Evolutionary conservation across 2,113 vertebrate genomes (phyloP).

Genomic region (Malurus melanocephalus): DNA sequence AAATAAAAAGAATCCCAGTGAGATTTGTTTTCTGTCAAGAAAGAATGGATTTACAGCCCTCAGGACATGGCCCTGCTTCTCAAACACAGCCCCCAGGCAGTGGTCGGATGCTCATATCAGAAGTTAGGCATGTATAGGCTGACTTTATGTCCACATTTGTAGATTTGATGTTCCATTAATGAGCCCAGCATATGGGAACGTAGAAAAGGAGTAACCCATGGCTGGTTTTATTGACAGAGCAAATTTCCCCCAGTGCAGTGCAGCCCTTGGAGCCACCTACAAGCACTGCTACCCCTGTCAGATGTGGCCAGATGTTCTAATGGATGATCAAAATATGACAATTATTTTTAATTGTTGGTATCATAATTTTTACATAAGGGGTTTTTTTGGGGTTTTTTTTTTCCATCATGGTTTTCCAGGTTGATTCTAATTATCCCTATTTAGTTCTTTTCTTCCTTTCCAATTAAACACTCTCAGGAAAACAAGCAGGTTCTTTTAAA

Average conservation of each 20-base stretch:
- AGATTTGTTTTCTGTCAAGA: conserved; percentile 45
- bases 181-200: conserved; percentile 4
- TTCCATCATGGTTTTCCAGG: neutral
- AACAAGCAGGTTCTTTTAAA: neutral
- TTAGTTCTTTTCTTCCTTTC: neutral
- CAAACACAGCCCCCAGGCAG: neutral
- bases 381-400: neutral
- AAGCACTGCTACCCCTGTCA: neutral
- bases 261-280: neutral
- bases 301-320: neutral
- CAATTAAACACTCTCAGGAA: neutral
- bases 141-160: conserved; percentile 5
- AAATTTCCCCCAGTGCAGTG: neutral
- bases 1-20: neutral
- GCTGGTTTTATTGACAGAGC: neutral
- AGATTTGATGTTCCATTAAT: conserved; percentile 33
- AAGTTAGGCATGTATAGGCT: neutral
- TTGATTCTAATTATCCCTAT: neutral
- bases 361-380: neutral
- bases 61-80: conserved; percentile 16
- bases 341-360: neutral
- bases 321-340: neutral
- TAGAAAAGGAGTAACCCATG: neutral
- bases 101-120: neutral
- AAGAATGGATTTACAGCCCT: conserved; percentile 52